These are phyloP conservation scores for Calephelis nemesis DNA, from an alignment of 1,140 invertebrate genomes.

Conservation along the genomic window DNA sequence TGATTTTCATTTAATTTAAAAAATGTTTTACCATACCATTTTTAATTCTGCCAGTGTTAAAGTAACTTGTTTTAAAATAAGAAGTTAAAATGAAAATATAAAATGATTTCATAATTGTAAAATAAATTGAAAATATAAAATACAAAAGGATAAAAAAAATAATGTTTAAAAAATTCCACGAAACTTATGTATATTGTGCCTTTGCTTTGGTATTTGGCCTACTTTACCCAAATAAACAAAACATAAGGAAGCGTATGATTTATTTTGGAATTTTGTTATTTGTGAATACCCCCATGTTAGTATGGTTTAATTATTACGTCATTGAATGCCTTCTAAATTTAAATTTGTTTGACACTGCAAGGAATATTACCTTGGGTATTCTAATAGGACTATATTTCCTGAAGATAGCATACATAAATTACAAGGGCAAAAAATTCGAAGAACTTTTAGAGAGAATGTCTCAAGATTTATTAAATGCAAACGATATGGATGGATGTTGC, in stretches of 20 bases:
- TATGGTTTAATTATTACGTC: conserved; percentile 52
- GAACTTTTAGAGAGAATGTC: conserved; percentile 47
- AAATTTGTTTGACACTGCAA: conserved; percentile 50
- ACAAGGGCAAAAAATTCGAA: conserved; percentile 43
- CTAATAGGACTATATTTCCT: conserved; percentile 51
- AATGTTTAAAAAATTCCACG: conserved; percentile 54
- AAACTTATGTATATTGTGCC: conserved; percentile 54
- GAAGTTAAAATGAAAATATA: no score
- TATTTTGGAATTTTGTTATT: conserved; percentile 34
- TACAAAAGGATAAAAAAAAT: no score
- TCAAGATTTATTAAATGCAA: conserved; percentile 48
- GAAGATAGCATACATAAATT: conserved; percentile 48
- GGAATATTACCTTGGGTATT: conserved; percentile 50
- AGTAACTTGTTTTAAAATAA: no score
- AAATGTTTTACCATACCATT: no score
- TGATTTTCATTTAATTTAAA: no score
- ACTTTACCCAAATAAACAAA: conserved; percentile 52
- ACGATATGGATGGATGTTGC: conserved; percentile 48
- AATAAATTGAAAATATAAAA: no score
- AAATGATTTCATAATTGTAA: no score
- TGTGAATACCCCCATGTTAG: conserved; percentile 39
- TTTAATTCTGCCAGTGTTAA: no score
- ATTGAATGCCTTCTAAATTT: conserved; percentile 41
- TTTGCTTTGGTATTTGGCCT: conserved; percentile 48
- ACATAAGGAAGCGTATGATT: conserved; percentile 31